phyloP scores from a whole-genome alignment of 2,888 invertebrate genomes.

The Pinctada fucata region DNA sequence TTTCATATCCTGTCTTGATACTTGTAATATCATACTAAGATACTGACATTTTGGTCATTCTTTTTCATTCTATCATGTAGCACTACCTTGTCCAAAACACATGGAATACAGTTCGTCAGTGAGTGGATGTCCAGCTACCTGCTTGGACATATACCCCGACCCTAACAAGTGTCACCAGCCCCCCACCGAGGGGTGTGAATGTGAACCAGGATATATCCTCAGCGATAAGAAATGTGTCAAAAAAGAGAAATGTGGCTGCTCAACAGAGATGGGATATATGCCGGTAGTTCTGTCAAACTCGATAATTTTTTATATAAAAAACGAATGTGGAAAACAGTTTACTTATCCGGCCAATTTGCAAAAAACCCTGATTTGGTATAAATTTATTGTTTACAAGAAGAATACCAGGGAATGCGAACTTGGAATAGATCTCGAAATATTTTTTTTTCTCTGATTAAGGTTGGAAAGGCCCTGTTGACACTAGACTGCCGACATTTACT shows the following conservation, averaged over 20 bases:
- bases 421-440: no score
- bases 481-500: constrained; percentile 21
- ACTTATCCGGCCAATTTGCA: no score
- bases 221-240: constrained; percentile 44
- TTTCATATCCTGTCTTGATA: no score
- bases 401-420: no score
- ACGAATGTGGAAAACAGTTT: no score
- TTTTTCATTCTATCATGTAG: neutral
- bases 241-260: constrained; percentile 41
- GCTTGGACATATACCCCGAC: constrained; percentile 23
- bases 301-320: no score
- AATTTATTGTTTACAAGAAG: no score
- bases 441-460: neutral
- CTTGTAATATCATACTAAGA: no score
- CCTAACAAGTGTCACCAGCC: constrained; percentile 31
- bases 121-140: constrained; percentile 38
- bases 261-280: constrained; percentile 20
- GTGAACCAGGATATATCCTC: constrained; percentile 60
- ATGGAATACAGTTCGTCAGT: constrained; percentile 36
- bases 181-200: constrained; percentile 63
- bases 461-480: constrained; percentile 27
- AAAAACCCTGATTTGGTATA: no score
- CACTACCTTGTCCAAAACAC: constrained; percentile 33
- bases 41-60: no score
- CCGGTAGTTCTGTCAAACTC: constrained; percentile 18